Conservation (phyloP, 2,888 invertebrate genomes). For the Drosophila siamana region DNA sequence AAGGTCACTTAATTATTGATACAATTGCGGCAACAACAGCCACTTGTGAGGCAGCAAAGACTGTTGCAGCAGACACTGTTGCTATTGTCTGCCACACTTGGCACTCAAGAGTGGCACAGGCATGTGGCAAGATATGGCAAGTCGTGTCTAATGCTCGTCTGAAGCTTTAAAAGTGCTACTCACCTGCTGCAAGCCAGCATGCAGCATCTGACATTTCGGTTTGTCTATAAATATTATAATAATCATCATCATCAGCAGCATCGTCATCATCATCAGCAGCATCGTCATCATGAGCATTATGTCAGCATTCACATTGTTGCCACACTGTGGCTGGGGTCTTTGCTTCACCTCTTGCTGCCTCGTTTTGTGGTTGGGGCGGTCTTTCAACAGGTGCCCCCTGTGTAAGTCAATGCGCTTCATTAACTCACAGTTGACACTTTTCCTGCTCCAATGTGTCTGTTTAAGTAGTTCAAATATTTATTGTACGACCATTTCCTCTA, state of each 20-base stretch:
- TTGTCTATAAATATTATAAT: slow-evolving; percentile 45
- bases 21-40: slow-evolving; percentile 27
- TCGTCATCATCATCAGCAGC: slow-evolving; percentile 15
- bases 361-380: background rate
- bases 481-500: slow-evolving; percentile 44
- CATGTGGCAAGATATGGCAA: slow-evolving; percentile 40
- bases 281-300: slow-evolving; percentile 49
- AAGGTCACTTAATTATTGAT: slow-evolving; percentile 38
- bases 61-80: slow-evolving; percentile 4
- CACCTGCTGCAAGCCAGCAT: slow-evolving; percentile 47
- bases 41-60: slow-evolving; percentile 20
- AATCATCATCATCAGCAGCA: slow-evolving; percentile 32
- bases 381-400: slow-evolving; percentile 47
- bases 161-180: slow-evolving; percentile 72
- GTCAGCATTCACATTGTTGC: slow-evolving; percentile 61
- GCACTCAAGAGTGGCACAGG: slow-evolving; percentile 32
- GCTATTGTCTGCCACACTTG: slow-evolving; percentile 26
- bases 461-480: slow-evolving; percentile 52
- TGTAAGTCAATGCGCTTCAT: slow-evolving; percentile 55
- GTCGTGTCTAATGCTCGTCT: slow-evolving; percentile 42
- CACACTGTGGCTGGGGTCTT: slow-evolving; percentile 29
- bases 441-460: slow-evolving; percentile 21
- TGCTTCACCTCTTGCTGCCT: slow-evolving; percentile 9
- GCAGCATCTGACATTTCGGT: slow-evolving; percentile 50
- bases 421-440: slow-evolving; percentile 54